Evolutionary conservation across 2,797 vertebrate genomes (phyloP).

Genomic region (Arnoldichthys spilopterus): DNA sequence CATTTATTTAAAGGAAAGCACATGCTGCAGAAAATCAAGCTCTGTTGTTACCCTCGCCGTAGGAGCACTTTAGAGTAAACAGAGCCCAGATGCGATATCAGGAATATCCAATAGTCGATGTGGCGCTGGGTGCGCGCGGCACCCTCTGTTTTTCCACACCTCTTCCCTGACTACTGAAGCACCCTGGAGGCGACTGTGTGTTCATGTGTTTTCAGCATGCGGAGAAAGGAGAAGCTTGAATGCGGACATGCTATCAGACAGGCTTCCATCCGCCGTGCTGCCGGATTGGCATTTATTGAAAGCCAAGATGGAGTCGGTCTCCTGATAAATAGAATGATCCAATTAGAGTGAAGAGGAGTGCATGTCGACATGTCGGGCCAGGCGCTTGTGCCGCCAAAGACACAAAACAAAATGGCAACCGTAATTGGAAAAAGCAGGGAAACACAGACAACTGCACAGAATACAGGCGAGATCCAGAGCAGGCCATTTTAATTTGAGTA

Average conservation of each 20-base stretch:
- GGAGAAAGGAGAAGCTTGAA: conserved; percentile 24
- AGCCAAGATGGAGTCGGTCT: conserved; percentile 64
- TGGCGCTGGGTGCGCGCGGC: neutral
- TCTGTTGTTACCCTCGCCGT: conserved; percentile 33
- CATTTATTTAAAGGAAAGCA: conserved; percentile 39
- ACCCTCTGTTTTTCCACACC: conserved; percentile 33
- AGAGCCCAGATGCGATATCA: conserved; percentile 29
- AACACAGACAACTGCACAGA: neutral
- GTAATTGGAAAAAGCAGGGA: conserved; percentile 12
- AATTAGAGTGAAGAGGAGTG: conserved; percentile 72
- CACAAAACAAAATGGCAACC: conserved; percentile 51
- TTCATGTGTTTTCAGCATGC: conserved; percentile 10
- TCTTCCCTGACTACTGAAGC: conserved; percentile 11
- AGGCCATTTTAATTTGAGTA: conserved; percentile 27
- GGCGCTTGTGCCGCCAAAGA: conserved; percentile 60
- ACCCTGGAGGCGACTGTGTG: conserved; percentile 32
- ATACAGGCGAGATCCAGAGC: conserved; percentile 4
- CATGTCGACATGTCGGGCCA: conserved; percentile 64
- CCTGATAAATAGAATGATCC: conserved; percentile 72
- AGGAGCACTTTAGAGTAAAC: conserved; percentile 44
- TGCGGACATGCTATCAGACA: conserved; percentile 68
- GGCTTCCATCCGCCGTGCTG: conserved; percentile 62
- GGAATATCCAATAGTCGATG: conserved; percentile 36
- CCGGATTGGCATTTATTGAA: conserved; percentile 70
- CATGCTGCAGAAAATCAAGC: conserved; percentile 38